Percentiles rank a stretch among this genome's conserved stretches.
Conservation (phyloP, 2,888 invertebrate genomes). For the Uropetala carovei region DNA sequence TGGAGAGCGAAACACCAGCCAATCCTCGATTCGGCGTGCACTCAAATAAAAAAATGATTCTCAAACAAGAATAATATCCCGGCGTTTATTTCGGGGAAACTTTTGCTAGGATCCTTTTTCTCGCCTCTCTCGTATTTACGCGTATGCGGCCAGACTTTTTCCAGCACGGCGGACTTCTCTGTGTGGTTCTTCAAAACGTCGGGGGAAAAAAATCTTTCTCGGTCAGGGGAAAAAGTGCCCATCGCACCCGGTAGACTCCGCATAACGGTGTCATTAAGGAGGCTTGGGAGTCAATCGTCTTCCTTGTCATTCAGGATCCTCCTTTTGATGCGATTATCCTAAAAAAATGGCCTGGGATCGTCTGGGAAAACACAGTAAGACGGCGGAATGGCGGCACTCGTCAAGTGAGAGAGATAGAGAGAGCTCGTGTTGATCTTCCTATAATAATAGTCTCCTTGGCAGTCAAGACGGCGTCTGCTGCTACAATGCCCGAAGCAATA, state of each 20-base stretch:
- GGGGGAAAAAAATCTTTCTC: not conserved
- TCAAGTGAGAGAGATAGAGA: not conserved
- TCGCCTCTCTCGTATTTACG: not conserved
- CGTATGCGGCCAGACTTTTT: not conserved
- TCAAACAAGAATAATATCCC: not conserved
- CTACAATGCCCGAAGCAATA: not conserved
- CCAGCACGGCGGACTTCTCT: not conserved
- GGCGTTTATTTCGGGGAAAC: not conserved
- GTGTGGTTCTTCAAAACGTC: not conserved
- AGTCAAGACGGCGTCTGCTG: not conserved
- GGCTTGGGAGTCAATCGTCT: not conserved
- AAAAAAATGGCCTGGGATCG: not conserved
- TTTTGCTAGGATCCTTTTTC: not conserved
- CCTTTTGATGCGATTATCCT: slow-evolving; percentile 12
- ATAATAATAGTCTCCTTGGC: not conserved
- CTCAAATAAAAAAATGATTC: no score
- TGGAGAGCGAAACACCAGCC: no score
- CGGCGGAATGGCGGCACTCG: not conserved
- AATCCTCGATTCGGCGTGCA: no score
- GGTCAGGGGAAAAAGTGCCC: not conserved
- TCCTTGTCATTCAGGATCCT: not conserved
- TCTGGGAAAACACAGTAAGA: slow-evolving; percentile 17
- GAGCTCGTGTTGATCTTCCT: not conserved
- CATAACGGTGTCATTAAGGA: slow-evolving; percentile 3
- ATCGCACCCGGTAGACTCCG: not conserved